Conservation (phyloP, 2,888 invertebrate species). For the Blera fallax region DNA sequence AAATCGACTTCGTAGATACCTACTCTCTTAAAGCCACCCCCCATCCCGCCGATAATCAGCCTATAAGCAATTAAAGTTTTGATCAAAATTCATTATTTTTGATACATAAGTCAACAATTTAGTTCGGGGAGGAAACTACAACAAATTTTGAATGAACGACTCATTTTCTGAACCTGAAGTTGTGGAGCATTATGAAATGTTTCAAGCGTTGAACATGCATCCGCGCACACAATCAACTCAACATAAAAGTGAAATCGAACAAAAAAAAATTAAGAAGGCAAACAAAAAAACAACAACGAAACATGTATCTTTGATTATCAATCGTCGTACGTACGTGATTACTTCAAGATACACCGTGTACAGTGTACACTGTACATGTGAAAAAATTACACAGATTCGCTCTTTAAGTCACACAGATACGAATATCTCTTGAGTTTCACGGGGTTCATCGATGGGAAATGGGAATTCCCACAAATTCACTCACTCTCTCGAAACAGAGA, state of each 20-base stretch:
- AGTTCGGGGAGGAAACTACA: too few species aligned
- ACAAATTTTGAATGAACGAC: not conserved
- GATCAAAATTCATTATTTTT: not conserved
- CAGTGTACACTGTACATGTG: constrained; percentile 19
- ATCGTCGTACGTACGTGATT: constrained; percentile 42
- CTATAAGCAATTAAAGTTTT: constrained; percentile 15
- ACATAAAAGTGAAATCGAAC: constrained; percentile 52
- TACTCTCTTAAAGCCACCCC: constrained; percentile 6
- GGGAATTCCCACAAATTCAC: constrained; percentile 5
- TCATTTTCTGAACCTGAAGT: not conserved
- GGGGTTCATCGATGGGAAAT: too few species aligned
- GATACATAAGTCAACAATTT: not conserved
- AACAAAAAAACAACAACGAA: constrained; percentile 8
- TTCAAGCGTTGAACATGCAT: not conserved
- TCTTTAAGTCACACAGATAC: not conserved
- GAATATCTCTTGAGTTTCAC: not conserved
- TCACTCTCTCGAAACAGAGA: too few species aligned
- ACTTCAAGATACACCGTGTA: constrained; percentile 38
- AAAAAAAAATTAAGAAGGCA: not conserved
- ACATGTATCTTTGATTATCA: constrained; percentile 53
- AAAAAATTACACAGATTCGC: constrained; percentile 15
- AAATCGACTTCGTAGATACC: not conserved
- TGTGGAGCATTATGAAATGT: too few species aligned
- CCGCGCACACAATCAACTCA: not conserved
- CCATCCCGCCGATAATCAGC: not conserved